Evolutionary conservation across 1,140 invertebrate species (phyloP).

Genomic region (fruit fly (Drosophila melanogaster)): Release_6_plus_ISO1_MT NT_037436.4:847501-848000

Average conservation of each 20-base stretch:
- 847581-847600: slow-evolving; percentile 40
- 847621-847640: slow-evolving; percentile 72
- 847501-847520: slow-evolving; percentile 52
- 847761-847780: slow-evolving; percentile 83
- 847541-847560: slow-evolving; percentile 59
- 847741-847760: slow-evolving; percentile 70
- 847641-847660: slow-evolving; percentile 59
- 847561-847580: slow-evolving; percentile 37
- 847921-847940: slow-evolving; percentile 69
- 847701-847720: background rate
- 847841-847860: slow-evolving; percentile 28
- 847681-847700: background rate
- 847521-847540: slow-evolving; percentile 59
- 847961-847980: slow-evolving; percentile 70
- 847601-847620: slow-evolving; percentile 28
- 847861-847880: slow-evolving; percentile 13
- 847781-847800: slow-evolving; percentile 82
- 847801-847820: slow-evolving; percentile 74
- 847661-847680: slow-evolving; percentile 59
- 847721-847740: slow-evolving; percentile 79
- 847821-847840: slow-evolving; percentile 36
- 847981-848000: slow-evolving; percentile 67
- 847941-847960: slow-evolving; percentile 72
- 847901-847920: slow-evolving; percentile 38
- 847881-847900: slow-evolving; percentile 33